These are phyloP conservation scores for Hexactinellida sp. DNA, from an alignment of 37 sponge, comb jelly and placozoan genomes.

Conservation along the genomic window DNA sequence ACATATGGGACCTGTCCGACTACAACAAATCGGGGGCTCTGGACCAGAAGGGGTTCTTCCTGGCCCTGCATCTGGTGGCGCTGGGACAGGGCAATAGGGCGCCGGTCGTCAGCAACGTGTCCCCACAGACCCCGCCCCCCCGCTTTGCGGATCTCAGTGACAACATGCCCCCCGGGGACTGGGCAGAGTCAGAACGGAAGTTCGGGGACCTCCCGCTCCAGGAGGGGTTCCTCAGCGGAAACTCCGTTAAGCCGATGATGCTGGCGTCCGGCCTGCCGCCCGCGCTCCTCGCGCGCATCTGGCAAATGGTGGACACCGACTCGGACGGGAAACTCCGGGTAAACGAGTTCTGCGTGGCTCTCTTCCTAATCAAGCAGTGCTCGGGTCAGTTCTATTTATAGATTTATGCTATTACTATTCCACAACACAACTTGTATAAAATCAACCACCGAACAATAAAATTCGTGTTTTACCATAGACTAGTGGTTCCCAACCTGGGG, in stretches of 20 bases:
- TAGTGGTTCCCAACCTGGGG: too few species aligned
- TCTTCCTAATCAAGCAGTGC: constrained; percentile 11
- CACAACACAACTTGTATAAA: too few species aligned
- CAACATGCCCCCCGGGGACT: neutral
- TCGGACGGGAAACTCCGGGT: neutral
- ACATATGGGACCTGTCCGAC: constrained; percentile 30
- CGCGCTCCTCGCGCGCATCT: neutral
- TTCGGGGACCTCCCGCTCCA: neutral
- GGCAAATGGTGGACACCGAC: constrained; percentile 8
- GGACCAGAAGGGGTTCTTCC: constrained; percentile 19
- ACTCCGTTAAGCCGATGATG: constrained; percentile 3
- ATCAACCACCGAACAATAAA: too few species aligned
- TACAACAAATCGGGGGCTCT: constrained; percentile 19
- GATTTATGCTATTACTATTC: neutral
- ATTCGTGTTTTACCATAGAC: too few species aligned
- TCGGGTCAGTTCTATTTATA: neutral
- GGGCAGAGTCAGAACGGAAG: neutral
- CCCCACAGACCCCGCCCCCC: neutral
- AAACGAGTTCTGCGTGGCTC: neutral
- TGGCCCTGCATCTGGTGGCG: constrained; percentile 25
- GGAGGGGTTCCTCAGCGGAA: neutral
- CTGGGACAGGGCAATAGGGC: constrained; percentile 5
- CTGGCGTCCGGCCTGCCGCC: neutral
- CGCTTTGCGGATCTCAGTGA: neutral
- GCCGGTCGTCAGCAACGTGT: constrained; percentile 14